phyloP scores from a whole-genome alignment of 2,888 invertebrate genomes.

The Platycheirus rosarum region DNA sequence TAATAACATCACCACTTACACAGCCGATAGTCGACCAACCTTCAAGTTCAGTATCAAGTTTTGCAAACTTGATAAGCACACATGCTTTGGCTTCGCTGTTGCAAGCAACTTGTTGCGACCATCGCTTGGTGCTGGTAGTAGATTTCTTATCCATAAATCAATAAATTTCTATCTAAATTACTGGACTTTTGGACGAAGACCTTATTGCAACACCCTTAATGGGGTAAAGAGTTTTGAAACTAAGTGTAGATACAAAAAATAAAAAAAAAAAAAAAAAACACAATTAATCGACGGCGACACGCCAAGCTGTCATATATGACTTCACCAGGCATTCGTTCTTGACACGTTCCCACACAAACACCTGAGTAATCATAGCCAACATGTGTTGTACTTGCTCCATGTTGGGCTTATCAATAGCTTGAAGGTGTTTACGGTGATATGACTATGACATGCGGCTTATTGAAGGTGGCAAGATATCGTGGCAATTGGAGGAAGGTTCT shows the following conservation, averaged over 20 bases:
- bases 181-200: too few relatives aligned
- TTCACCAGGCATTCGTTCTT: constrained; percentile 62
- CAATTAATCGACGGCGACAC: constrained; percentile 36
- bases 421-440: constrained; percentile 54
- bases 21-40: constrained; percentile 28
- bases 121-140: constrained; percentile 75
- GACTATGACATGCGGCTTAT: constrained; percentile 42
- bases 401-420: constrained; percentile 60
- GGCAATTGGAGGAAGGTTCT: constrained; percentile 42
- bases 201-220: constrained; percentile 28
- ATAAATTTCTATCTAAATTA: too few relatives aligned
- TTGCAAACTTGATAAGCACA: constrained; percentile 76
- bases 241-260: too few relatives aligned
- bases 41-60: constrained; percentile 64
- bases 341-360: constrained; percentile 65
- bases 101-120: constrained; percentile 80
- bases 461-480: constrained; percentile 11
- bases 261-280: neutral
- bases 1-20: constrained; percentile 1
- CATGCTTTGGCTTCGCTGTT: constrained; percentile 77
- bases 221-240: too few relatives aligned
- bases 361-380: constrained; percentile 56
- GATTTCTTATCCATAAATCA: constrained; percentile 63
- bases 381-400: constrained; percentile 49
- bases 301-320: constrained; percentile 42